Evolutionary conservation across 2,888 invertebrate species (phyloP).

Genomic region (Zaprionus obscuricornis): DNA sequence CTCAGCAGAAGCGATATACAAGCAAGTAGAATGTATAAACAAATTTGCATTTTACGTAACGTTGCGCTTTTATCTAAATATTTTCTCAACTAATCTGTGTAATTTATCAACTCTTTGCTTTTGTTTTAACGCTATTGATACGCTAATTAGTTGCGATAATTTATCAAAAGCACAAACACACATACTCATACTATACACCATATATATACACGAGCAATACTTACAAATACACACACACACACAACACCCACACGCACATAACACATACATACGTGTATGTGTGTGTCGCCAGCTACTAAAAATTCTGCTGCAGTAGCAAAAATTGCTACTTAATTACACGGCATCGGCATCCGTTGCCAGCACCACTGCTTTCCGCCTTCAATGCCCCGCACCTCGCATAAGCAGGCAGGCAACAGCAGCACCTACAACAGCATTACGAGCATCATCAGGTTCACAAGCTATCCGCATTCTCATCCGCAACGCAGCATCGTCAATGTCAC

Average conservation of each 20-base stretch:
- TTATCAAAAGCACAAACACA: slow-evolving; percentile 45
- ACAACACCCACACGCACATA: not conserved
- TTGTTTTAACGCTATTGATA: slow-evolving; percentile 63
- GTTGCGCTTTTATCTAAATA: slow-evolving; percentile 9
- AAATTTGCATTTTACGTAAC: not conserved
- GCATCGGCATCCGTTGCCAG: slow-evolving; percentile 37
- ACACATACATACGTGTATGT: not conserved
- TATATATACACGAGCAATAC: slow-evolving; percentile 3
- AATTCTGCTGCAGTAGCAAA: slow-evolving; percentile 71
- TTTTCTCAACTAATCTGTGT: slow-evolving; percentile 32
- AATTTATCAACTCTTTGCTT: slow-evolving; percentile 28
- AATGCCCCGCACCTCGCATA: not conserved
- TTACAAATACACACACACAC: slow-evolving; percentile 1
- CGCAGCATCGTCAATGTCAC: slow-evolving; percentile 64
- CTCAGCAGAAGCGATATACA: no score
- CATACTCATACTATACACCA: not conserved
- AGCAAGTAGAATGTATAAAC: not conserved
- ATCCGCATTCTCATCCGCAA: slow-evolving; percentile 42
- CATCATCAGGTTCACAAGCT: slow-evolving; percentile 6
- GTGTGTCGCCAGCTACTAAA: slow-evolving; percentile 52
- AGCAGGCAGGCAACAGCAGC: slow-evolving; percentile 6
- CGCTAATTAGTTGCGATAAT: slow-evolving; percentile 72
- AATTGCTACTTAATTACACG: slow-evolving; percentile 74
- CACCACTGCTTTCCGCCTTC: not conserved
- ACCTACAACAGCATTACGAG: not conserved